phyloP scores from a whole-genome alignment of 2,797 vertebrate genomes.

The Siniperca undulata region DNA sequence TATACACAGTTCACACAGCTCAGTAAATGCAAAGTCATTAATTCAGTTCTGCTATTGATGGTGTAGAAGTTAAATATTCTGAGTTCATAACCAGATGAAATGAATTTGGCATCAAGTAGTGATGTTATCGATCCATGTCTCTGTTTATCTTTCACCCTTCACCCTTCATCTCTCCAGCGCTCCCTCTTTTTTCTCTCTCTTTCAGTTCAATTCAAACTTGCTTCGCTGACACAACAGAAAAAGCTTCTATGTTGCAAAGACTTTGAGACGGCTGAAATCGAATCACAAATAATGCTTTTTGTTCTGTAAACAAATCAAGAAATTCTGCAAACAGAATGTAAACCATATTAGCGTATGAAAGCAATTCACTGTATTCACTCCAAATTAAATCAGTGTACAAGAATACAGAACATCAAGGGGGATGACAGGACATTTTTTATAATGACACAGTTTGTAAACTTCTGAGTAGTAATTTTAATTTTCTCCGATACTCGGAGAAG shows the following conservation, averaged over 20 bases:
- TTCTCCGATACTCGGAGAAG: no score
- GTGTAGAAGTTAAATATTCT: constrained; percentile 30
- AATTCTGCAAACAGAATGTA: constrained; percentile 1
- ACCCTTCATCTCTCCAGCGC: constrained; percentile 16
- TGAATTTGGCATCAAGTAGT: constrained; percentile 34
- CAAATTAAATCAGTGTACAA: background rate
- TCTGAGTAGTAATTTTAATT: background rate
- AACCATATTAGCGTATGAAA: background rate
- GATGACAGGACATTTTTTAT: background rate
- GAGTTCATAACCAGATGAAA: constrained; percentile 43
- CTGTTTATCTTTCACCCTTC: constrained; percentile 42
- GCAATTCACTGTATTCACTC: background rate
- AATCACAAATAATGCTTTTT: background rate
- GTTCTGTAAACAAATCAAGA: background rate
- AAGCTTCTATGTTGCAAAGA: background rate
- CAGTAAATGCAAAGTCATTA: constrained; percentile 8
- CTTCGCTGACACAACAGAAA: constrained; percentile 14
- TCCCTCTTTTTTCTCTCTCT: background rate
- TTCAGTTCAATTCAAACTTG: background rate
- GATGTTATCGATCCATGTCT: constrained; percentile 43
- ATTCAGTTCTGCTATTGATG: constrained; percentile 4
- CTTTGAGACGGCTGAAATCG: background rate
- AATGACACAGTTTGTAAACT: background rate
- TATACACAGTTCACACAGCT: background rate
- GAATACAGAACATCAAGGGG: background rate